phyloP scores from a whole-genome alignment of 2,888 invertebrate species.

The Phengaris arion region DNA sequence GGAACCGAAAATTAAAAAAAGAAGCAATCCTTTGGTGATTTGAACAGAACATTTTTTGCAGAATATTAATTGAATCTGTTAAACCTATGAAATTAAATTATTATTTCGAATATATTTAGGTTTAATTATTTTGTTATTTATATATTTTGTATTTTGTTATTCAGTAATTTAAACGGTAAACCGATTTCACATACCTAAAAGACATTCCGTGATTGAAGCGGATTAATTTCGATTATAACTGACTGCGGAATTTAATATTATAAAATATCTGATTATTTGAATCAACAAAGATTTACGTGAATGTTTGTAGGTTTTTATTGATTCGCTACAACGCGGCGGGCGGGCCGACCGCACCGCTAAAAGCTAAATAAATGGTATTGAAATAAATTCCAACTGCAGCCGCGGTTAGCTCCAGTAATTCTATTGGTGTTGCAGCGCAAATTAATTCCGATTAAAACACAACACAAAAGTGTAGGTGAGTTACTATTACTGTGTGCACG shows the following conservation, averaged over 20 bases:
- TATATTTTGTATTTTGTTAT: background rate
- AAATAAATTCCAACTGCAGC: constrained; percentile 38
- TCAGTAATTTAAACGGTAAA: background rate
- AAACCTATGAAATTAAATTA: background rate
- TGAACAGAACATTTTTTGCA: background rate
- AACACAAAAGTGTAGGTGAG: constrained; percentile 28
- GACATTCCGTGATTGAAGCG: background rate
- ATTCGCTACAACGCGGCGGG: constrained; percentile 32
- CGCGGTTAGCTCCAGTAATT: constrained; percentile 37
- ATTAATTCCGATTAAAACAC: constrained; percentile 34
- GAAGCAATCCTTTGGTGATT: background rate
- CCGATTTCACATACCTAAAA: background rate
- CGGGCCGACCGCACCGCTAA: constrained; percentile 34
- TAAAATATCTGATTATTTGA: constrained; percentile 19
- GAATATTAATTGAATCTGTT: background rate
- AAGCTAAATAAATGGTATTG: constrained; percentile 40
- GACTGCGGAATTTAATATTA: background rate
- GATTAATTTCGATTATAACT: background rate
- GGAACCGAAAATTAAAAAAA: background rate
- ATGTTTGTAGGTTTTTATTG: constrained; percentile 35
- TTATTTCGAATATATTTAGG: too few relatives aligned
- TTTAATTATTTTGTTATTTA: too few relatives aligned
- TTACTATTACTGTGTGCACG: constrained; percentile 3
- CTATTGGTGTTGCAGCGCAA: constrained; percentile 35
- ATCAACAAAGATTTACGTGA: constrained; percentile 35